Evolutionary conservation across 1,140 invertebrate species (phyloP), one percentile per base, ranked within the genome.

Genomic region (Mylabris phalerata): DNA sequence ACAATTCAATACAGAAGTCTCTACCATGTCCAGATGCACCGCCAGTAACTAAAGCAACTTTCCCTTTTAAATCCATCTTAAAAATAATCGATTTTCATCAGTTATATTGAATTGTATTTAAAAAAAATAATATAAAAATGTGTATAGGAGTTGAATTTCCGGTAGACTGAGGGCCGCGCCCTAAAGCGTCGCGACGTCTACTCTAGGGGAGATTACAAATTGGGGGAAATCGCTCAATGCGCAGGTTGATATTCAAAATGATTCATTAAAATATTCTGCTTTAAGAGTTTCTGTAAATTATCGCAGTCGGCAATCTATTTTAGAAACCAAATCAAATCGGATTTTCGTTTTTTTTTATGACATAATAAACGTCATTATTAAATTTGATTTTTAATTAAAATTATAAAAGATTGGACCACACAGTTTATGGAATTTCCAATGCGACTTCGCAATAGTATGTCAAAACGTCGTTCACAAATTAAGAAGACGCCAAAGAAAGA

Each of bases 31-130:
- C 87, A 48, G 82, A 81, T 13, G 86, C 86, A n/a, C 83, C 88
- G 13, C 87, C 88, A 9, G 88, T 89, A 26, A 90, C 80, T 44
- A 90, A 73, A 47, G 84, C 87, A 44, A 89, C 84, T 71, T 86
- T 85, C 49, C 84, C 85, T 72, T 83, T 84, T 59, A 86, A 69
- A 67, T 83, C 82, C 83, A 87, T 86, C 24, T 41, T 59, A 32
- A 32, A 19, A 19, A 19, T 2, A 19, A 32, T 32, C 32, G 32
- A 32, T 32, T 32, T 5, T 32, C 32, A 32, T 32, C 32, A 4
- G 32, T 3, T 5, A 32, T 52, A 25, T 13, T 13, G n/a, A 11
- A 48, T 13, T 13, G 19, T 13, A 13, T 50, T 39, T 50, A 41
- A 10, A 50, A 54, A 10, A 45, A 27, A 54, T 43, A 54, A 48